Conservation (phyloP, 2,797 vertebrate genomes). For the Semotilus atromaculatus region DNA sequence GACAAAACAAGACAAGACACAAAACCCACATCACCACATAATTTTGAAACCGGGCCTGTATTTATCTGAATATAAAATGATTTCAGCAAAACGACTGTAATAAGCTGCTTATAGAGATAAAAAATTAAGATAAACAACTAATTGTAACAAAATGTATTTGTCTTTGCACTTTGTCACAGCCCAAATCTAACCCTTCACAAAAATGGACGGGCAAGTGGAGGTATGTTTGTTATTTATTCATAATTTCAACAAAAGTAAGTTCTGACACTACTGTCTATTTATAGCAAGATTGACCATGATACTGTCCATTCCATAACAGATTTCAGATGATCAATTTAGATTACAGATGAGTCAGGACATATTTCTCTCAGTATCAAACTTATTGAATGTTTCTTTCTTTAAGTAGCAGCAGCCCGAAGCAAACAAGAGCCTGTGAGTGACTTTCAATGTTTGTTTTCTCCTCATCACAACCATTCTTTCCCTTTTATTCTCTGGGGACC, state of each 20-base stretch:
- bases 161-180: not conserved
- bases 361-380: not conserved
- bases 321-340: not conserved
- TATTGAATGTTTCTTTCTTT: not conserved
- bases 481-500: not conserved
- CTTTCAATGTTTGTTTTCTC: not conserved
- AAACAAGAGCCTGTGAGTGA: constrained; percentile 46
- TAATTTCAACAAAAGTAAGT: not conserved
- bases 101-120: not conserved
- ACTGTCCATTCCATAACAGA: not conserved
- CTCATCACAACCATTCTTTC: not conserved
- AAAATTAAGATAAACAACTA: not conserved
- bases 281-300: not conserved
- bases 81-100: not conserved
- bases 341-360: not conserved
- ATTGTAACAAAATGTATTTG: not conserved
- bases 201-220: not conserved
- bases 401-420: constrained; percentile 33
- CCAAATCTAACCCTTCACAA: not conserved
- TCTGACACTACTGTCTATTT: not conserved
- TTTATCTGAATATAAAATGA: not conserved
- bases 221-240: not conserved
- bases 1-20: no score
- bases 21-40: no score
- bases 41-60: not conserved